These are phyloP conservation scores for Brachionichthys hirsutus DNA, from an alignment of 2,113 vertebrate genomes.

Conservation along the genomic window DNA sequence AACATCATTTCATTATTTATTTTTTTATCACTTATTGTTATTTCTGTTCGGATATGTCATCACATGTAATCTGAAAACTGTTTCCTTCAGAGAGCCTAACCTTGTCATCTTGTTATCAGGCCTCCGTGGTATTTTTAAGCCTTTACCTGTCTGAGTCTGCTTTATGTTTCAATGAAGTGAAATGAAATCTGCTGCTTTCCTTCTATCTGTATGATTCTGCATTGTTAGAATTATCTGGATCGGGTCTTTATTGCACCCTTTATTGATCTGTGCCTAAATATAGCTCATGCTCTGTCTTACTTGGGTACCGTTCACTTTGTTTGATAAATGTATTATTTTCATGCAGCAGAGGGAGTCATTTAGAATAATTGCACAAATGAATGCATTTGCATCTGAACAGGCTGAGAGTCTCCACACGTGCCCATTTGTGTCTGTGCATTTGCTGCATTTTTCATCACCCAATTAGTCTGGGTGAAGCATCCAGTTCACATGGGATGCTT, in stretches of 20 bases:
- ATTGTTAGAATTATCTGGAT: constrained; percentile 21
- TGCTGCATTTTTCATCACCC: no score
- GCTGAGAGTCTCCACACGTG: neutral
- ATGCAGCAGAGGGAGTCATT: constrained; percentile 24
- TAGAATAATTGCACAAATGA: constrained; percentile 4
- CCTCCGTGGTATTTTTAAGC: constrained; percentile 1
- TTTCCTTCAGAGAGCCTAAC: neutral
- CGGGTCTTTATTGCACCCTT: constrained; percentile 53
- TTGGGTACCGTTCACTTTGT: constrained; percentile 3
- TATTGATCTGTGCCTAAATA: constrained; percentile 66
- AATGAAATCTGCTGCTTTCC: constrained; percentile 2
- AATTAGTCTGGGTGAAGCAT: no score
- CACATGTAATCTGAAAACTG: neutral
- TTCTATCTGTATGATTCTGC: no score
- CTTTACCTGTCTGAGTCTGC: neutral
- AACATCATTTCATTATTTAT: neutral
- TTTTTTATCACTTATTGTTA: neutral
- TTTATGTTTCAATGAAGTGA: constrained; percentile 15
- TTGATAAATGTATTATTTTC: neutral
- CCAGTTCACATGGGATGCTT: no score
- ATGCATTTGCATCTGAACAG: constrained; percentile 12
- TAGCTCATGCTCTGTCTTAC: constrained; percentile 29
- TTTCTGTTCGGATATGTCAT: neutral
- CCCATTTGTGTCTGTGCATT: neutral
- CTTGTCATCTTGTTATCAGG: constrained; percentile 4